Evolutionary conservation across 2,797 vertebrate genomes (phyloP).

Genomic region (Mionectes olivaceus): DNA sequence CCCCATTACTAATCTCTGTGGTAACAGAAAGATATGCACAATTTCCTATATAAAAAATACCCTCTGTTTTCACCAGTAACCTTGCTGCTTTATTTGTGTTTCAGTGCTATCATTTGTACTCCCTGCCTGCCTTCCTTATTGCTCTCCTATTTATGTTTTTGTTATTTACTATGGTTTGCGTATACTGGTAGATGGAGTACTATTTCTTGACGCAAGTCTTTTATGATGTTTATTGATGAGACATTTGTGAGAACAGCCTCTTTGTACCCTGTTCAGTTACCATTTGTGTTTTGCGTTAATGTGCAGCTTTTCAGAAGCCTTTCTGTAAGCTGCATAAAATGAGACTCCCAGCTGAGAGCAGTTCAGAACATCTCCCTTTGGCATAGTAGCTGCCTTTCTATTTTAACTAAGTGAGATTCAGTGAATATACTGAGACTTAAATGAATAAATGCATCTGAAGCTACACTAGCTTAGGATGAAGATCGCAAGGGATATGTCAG

Average conservation of each 20-base stretch:
- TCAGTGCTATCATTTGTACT: background rate
- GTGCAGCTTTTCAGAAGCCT: background rate
- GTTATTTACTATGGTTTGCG: slow-evolving; percentile 17
- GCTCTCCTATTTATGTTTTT: slow-evolving; percentile 29
- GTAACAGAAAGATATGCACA: background rate
- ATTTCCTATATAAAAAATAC: background rate
- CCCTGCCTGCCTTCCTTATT: slow-evolving; percentile 37
- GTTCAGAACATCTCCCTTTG: slow-evolving; percentile 18
- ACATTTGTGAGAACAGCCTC: background rate
- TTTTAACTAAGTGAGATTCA: background rate
- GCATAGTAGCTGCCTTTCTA: background rate
- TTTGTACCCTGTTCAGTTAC: background rate
- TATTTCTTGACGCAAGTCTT: slow-evolving; percentile 20
- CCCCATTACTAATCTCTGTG: background rate
- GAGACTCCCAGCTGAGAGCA: background rate
- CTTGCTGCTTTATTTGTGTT: slow-evolving; percentile 33
- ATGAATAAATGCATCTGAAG: background rate
- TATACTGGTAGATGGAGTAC: background rate
- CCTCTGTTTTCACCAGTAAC: slow-evolving; percentile 6
- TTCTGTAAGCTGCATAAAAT: background rate
- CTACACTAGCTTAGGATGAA: background rate
- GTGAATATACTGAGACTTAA: background rate
- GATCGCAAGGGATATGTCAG: background rate
- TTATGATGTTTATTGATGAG: slow-evolving; percentile 56
- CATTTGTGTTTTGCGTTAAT: background rate